A percentile compares a stretch with the other conserved stretches of the same genome.
phyloP scores from a whole-genome alignment of 2,888 invertebrate genomes.

The Hartigia nigra region DNA sequence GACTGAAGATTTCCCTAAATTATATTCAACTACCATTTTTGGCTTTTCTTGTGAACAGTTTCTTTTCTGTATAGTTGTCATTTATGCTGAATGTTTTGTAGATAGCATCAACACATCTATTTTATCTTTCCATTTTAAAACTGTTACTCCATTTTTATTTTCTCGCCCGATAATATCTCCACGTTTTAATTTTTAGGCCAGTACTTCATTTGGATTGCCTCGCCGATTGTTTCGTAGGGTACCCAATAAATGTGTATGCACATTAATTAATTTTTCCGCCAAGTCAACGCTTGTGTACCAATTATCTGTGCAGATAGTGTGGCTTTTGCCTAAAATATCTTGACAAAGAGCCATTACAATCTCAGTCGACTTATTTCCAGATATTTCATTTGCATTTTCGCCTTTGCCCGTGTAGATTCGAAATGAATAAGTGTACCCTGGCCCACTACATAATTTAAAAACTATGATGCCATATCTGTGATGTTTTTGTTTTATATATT shows the following conservation, averaged over 20 bases:
- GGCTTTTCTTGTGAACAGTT: conserved; percentile 7
- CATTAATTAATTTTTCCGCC: conserved; percentile 37
- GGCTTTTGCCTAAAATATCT: conserved; percentile 45
- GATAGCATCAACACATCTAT: conserved; percentile 41
- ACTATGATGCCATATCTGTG: conserved; percentile 47
- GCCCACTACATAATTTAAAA: conserved; percentile 39
- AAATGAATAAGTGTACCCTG: conserved; percentile 49
- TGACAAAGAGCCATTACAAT: conserved; percentile 46
- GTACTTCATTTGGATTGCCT: conserved; percentile 26
- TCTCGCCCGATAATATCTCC: conserved; percentile 35
- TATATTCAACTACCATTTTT: conserved; percentile 24
- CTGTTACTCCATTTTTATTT: conserved; percentile 22
- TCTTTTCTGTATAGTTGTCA: conserved; percentile 11
- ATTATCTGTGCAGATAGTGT: conserved; percentile 41
- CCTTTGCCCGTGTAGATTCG: conserved; percentile 46
- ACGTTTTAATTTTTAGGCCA: conserved; percentile 28
- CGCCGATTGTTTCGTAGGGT: conserved; percentile 32
- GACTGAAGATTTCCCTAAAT: conserved; percentile 17
- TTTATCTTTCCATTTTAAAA: conserved; percentile 48
- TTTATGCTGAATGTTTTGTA: conserved; percentile 21
- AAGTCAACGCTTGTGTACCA: conserved; percentile 46
- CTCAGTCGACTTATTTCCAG: conserved; percentile 35
- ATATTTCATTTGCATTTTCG: conserved; percentile 38
- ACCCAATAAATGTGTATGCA: conserved; percentile 43
- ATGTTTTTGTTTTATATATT: conserved; percentile 42